These are phyloP conservation scores for Oophaga pumilio DNA, from an alignment of 2,113 vertebrate genomes.

Conservation along the genomic window DNA sequence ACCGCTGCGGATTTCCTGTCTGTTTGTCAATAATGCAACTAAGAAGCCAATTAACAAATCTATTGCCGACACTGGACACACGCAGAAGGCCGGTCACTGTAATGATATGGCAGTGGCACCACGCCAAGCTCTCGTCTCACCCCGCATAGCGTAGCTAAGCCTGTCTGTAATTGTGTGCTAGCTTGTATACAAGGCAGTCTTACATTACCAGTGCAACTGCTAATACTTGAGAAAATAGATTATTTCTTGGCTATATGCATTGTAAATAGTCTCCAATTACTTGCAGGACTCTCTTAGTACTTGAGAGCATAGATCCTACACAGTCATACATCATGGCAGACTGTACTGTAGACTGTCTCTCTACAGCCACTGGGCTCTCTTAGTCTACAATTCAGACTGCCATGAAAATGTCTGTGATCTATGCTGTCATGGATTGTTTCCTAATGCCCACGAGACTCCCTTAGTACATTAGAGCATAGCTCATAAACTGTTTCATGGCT, in stretches of 20 bases:
- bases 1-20: constrained; percentile 30
- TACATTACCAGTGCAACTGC: not conserved
- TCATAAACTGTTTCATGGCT: too few species aligned
- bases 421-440: too few species aligned
- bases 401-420: too few species aligned
- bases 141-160: not conserved
- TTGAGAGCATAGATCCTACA: not conserved
- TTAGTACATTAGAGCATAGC: too few species aligned
- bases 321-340: not conserved
- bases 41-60: constrained; percentile 45
- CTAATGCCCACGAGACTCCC: too few species aligned
- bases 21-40: constrained; percentile 35
- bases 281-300: not conserved
- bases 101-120: not conserved
- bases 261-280: not conserved
- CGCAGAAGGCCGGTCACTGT: not conserved
- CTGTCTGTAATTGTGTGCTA: not conserved
- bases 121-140: not conserved
- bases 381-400: too few species aligned
- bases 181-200: not conserved
- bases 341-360: not conserved
- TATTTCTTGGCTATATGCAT: not conserved
- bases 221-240: not conserved
- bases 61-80: constrained; percentile 6
- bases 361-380: not conserved